Conservation (phyloP, 2,113 vertebrate genomes). For the Sander vitreus region DNA sequence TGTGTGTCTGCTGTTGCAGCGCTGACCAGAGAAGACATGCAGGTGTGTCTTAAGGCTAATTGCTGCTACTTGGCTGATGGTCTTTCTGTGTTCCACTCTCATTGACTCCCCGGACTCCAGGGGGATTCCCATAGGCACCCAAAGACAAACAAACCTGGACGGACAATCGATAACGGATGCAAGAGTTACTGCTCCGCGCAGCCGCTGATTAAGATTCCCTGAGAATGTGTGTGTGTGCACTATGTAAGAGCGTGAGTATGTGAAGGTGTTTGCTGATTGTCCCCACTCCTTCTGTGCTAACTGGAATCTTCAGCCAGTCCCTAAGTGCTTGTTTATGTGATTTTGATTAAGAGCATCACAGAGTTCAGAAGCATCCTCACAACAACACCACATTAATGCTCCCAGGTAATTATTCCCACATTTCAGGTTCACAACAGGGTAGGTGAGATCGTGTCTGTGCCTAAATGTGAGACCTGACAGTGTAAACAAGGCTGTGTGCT, state of each 20-base stretch:
- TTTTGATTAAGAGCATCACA: conserved; percentile 67
- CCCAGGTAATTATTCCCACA: conserved; percentile 50
- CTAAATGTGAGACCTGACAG: conserved; percentile 17
- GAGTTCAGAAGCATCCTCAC: conserved; percentile 42
- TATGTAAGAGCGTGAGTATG: conserved; percentile 14
- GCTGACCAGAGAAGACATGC: conserved; percentile 70
- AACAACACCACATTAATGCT: conserved; percentile 43
- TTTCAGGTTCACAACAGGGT: conserved; percentile 22
- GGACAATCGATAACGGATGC: conserved; percentile 80
- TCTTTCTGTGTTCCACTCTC: conserved; percentile 70
- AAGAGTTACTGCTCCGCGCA: conserved; percentile 68
- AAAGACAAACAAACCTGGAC: conserved; percentile 82
- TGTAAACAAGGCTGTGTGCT: not conserved
- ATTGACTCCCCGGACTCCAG: conserved; percentile 75
- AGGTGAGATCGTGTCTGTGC: not conserved
- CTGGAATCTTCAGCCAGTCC: conserved; percentile 56
- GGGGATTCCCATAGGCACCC: conserved; percentile 71
- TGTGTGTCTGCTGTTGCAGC: conserved; percentile 48
- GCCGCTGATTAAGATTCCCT: conserved; percentile 77
- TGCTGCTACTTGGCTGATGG: conserved; percentile 74
- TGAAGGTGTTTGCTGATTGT: conserved; percentile 59
- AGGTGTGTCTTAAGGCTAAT: conserved; percentile 77
- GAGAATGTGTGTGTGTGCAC: conserved; percentile 25
- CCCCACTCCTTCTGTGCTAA: conserved; percentile 46
- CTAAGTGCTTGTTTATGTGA: conserved; percentile 67